Evolutionary conservation across 2,888 invertebrate species (phyloP).

Genomic region (Cosmia trapezina): DNA sequence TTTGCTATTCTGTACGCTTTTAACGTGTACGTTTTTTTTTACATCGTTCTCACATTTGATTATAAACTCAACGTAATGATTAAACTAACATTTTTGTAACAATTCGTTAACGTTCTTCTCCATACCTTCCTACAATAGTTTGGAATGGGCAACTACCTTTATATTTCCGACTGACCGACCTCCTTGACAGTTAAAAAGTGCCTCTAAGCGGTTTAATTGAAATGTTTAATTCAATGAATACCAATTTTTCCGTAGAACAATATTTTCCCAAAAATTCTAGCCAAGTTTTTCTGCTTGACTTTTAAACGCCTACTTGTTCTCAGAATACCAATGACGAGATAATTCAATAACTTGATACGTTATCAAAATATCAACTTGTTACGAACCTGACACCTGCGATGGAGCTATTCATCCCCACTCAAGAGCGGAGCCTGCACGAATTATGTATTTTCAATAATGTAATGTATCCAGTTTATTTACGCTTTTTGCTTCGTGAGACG

Average conservation of each 20-base stretch:
- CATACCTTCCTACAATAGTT: too few relatives aligned
- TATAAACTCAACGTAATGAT: too few relatives aligned
- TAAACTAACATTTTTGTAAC: too few relatives aligned
- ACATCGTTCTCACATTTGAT: too few relatives aligned
- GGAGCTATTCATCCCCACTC: constrained; percentile 24
- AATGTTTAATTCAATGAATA: too few relatives aligned
- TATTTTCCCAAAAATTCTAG: background rate
- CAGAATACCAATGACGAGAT: constrained; percentile 19
- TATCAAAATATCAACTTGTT: constrained; percentile 43
- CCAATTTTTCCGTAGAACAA: background rate
- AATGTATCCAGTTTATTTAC: constrained; percentile 31
- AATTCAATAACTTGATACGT: constrained; percentile 41
- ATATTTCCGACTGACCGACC: too few relatives aligned
- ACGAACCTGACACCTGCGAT: constrained; percentile 38
- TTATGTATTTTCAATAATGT: constrained; percentile 46
- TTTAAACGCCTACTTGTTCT: background rate
- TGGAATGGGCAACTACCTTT: too few relatives aligned
- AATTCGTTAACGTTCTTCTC: too few relatives aligned
- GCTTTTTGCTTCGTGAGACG: constrained; percentile 7
- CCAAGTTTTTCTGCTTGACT: background rate
- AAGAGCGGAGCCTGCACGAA: constrained; percentile 18
- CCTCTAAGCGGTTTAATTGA: too few relatives aligned
- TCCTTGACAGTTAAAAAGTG: too few relatives aligned
- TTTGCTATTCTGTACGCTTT: too few relatives aligned
- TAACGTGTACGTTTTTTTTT: too few relatives aligned